Base-by-base conservation (phyloP, 1,140 invertebrate species). In the Ceratoteleas bidentatus region DNA sequence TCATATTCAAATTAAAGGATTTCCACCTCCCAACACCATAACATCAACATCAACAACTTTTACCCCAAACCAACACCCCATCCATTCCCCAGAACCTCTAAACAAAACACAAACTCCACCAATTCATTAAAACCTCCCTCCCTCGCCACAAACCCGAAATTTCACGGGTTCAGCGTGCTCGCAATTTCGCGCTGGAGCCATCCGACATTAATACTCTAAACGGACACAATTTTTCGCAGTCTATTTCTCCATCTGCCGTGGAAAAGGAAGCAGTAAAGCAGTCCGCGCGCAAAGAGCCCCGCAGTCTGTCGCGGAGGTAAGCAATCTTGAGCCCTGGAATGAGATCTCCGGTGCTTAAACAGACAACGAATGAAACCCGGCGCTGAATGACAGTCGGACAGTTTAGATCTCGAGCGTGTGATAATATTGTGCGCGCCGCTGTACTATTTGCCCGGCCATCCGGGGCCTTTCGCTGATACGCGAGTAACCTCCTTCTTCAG, bases 331-430 rank as follows among this genome's bases (percentile, higher is more conserved):
- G 45, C 32, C 54, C 69, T 75, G 64, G 74, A 83, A 78, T 75
- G 81, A 83, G 64, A 83, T 78, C 81, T 83, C 74, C 62, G 69
- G 69, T 70, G 69, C 66, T 83, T 78, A 78, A 83, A 72, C 52
- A 72, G 74, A 75, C 74, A 82, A 82, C 74, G 73, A 82, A 82
- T 73, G 74, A 82, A 77, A 78, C 62, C 69, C 69, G 47, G 56
- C 62, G 43, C 69, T 78, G 81, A 83, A 83, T 83, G 81, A 78
- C 81, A 83, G 81, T 74, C 73, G 73, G 73, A 77, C 69, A 74
- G 73, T 82, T 82, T 77, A 82, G 80, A 82, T 77, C 62, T 82
- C 62, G 40, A 54, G 68, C 62, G 73, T 57, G 80, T 74, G 80
- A 82, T 83, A 83, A 83, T 78, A 83, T 83, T 83, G 81, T 83